A percentile compares a stretch with the other conserved stretches of the same genome.
These are phyloP conservation scores for Dipodomys stephensi DNA, from an alignment of 2,113 vertebrate genomes.

Conservation along the genomic window DNA sequence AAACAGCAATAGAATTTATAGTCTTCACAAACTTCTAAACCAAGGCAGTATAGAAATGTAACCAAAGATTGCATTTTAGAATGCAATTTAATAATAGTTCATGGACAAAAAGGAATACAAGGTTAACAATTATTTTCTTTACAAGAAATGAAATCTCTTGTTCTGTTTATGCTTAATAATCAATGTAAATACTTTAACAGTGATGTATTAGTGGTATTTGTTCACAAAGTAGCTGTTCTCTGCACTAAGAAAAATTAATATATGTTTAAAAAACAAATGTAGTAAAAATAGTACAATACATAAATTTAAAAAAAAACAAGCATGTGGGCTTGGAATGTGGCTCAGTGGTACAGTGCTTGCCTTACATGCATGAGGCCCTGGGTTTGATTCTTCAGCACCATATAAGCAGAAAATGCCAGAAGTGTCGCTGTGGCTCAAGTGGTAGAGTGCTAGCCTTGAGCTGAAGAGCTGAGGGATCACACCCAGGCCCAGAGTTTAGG, in stretches of 20 bases:
- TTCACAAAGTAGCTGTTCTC: conserved; percentile 37
- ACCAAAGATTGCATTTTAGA: conserved; percentile 47
- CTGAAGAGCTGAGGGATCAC: too few relatives aligned
- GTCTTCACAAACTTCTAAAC: conserved; percentile 44
- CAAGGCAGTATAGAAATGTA: conserved; percentile 26
- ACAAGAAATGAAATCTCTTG: conserved; percentile 27
- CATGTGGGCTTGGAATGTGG: background rate
- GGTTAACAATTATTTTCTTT: conserved; percentile 44
- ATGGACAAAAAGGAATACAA: conserved; percentile 53
- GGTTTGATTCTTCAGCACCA: too few relatives aligned
- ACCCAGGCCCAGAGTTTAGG: too few relatives aligned
- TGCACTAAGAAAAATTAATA: conserved; percentile 55
- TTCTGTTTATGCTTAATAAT: conserved; percentile 56
- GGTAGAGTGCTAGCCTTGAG: too few relatives aligned
- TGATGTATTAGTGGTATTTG: conserved; percentile 16
- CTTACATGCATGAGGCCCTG: too few relatives aligned
- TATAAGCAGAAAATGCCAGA: too few relatives aligned
- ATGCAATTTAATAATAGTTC: conserved; percentile 43
- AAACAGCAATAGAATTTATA: conserved; percentile 28
- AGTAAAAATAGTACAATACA: background rate
- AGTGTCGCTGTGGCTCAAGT: too few relatives aligned
- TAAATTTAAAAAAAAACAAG: background rate
- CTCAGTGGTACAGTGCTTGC: too few relatives aligned
- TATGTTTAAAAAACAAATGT: conserved; percentile 29
- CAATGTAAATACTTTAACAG: conserved; percentile 27